Evolutionary conservation across 2,113 vertebrate genomes (phyloP).

Genomic region (human): DNA sequence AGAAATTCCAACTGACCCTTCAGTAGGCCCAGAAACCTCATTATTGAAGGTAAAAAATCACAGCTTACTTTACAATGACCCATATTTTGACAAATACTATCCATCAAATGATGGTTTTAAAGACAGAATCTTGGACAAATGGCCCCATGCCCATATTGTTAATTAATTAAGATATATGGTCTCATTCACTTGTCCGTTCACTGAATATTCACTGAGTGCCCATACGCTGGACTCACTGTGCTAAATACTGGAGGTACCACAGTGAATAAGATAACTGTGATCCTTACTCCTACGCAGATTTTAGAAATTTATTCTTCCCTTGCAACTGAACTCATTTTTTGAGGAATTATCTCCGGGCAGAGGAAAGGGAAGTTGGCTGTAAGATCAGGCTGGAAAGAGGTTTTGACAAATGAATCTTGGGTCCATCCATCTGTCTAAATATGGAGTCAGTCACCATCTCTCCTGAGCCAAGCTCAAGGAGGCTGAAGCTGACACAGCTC

Average conservation of each 20-base stretch:
- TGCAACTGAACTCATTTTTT: not conserved
- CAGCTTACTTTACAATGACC: conserved; percentile 8
- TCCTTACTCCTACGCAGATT: not conserved
- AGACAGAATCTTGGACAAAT: conserved; percentile 16
- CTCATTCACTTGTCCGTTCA: not conserved
- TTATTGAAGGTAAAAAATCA: conserved; percentile 8
- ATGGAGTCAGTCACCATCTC: not conserved
- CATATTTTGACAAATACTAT: conserved; percentile 34
- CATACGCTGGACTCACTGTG: not conserved
- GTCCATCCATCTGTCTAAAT: not conserved
- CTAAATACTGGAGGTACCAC: not conserved
- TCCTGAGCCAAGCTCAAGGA: not conserved
- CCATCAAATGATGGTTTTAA: not conserved
- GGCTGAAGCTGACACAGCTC: not conserved
- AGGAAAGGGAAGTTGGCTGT: not conserved
- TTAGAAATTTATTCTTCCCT: not conserved
- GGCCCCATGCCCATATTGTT: not conserved
- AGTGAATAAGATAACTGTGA: not conserved
- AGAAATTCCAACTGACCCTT: not conserved
- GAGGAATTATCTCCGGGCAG: not conserved
- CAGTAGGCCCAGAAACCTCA: not conserved
- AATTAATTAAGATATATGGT: conserved; percentile 4
- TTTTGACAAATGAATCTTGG: not conserved
- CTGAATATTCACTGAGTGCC: not conserved
- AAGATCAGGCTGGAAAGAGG: not conserved